Percentiles rank a stretch among this genome's conserved stretches.
phyloP scores from a whole-genome alignment of 2,888 invertebrate genomes.

The Hypercompe scribonia region DNA sequence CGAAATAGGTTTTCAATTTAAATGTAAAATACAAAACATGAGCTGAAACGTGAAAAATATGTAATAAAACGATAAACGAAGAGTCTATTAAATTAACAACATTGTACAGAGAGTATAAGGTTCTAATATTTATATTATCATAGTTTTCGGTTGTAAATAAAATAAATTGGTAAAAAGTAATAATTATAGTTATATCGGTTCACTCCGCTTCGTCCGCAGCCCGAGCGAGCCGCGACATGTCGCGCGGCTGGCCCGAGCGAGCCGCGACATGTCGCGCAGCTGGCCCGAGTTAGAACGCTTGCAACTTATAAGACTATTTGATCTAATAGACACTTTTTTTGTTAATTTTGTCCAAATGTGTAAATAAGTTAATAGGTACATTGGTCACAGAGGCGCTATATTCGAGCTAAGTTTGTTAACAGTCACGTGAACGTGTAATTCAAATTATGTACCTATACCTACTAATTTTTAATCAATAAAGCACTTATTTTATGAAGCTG shows the following conservation, averaged over 20 bases:
- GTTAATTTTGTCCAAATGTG: conserved; percentile 59
- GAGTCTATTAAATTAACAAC: conserved; percentile 69
- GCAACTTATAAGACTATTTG: conserved; percentile 49
- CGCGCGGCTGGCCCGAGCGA: background rate
- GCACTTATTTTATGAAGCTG: conserved; percentile 85
- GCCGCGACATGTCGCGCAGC: background rate
- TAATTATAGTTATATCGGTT: conserved; percentile 59
- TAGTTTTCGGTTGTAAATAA: conserved; percentile 72
- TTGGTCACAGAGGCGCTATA: conserved; percentile 44
- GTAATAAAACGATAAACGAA: conserved; percentile 47
- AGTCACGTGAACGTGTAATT: conserved; percentile 71
- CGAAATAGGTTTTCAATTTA: background rate
- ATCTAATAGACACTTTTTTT: conserved; percentile 48
- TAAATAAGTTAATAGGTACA: conserved; percentile 65
- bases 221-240: background rate
- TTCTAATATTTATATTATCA: conserved; percentile 76
- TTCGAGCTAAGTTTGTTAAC: conserved; percentile 65
- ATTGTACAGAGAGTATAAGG: conserved; percentile 82
- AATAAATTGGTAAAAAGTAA: conserved; percentile 66
- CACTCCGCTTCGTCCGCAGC: conserved; percentile 52
- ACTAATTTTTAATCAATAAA: conserved; percentile 83
- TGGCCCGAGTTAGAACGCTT: conserved; percentile 23
- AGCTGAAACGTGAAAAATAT: conserved; percentile 30
- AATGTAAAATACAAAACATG: conserved; percentile 29
- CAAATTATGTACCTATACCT: conserved; percentile 74